Evolutionary conservation across 2,113 vertebrate species (phyloP).

Genomic region (Nyctibius bracteatus): DNA sequence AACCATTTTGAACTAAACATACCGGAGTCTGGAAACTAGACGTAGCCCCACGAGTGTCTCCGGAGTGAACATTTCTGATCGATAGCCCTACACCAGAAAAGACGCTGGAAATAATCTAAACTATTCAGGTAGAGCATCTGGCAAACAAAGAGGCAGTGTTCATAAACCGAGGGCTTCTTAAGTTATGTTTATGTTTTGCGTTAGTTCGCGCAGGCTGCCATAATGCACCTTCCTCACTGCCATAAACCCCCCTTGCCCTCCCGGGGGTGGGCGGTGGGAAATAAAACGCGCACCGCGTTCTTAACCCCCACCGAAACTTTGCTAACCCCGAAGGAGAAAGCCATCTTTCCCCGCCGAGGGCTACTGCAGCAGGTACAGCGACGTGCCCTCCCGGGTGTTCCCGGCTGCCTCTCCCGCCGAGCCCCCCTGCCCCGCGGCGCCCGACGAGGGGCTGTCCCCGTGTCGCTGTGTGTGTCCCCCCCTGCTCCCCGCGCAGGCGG

Average conservation of each 20-base stretch:
- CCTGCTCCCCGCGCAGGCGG: background rate
- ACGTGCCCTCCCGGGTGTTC: background rate
- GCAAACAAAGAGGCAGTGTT: slow-evolving; percentile 69
- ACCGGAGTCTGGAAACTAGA: slow-evolving; percentile 52
- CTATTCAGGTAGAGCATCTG: slow-evolving; percentile 45
- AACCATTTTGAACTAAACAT: slow-evolving; percentile 72
- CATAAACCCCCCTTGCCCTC: background rate
- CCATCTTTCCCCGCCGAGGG: background rate
- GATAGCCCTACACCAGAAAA: slow-evolving; percentile 14
- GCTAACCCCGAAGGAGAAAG: background rate
- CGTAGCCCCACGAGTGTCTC: slow-evolving; percentile 45
- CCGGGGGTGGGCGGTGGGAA: background rate
- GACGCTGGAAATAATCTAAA: slow-evolving; percentile 43
- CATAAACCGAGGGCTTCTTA: slow-evolving; percentile 37
- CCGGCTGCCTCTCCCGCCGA: background rate
- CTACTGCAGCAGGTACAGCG: background rate
- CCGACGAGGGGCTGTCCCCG: background rate
- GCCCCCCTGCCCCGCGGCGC: background rate
- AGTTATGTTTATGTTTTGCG: slow-evolving; percentile 59
- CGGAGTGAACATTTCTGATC: slow-evolving; percentile 30
- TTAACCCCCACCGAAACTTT: slow-evolving; percentile 59
- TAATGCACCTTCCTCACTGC: background rate
- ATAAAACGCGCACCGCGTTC: background rate
- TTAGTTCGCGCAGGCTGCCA: slow-evolving; percentile 35
- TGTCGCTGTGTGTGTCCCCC: background rate